These are phyloP conservation scores for Ladona fulva DNA, from an alignment of 1,140 invertebrate species.

Conservation along the genomic window DNA sequence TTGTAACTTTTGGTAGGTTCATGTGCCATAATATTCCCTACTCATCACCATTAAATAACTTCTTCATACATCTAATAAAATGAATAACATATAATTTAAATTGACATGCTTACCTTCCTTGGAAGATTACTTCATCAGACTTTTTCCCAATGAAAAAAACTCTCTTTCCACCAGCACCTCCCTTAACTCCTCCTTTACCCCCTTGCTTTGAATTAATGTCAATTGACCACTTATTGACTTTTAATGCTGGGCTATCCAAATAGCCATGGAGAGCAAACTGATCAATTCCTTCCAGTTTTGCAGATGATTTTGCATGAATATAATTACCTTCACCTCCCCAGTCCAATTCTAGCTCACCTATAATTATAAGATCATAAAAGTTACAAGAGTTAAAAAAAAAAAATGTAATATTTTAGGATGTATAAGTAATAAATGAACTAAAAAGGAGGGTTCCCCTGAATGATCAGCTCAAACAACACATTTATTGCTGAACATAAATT, in stretches of 20 bases:
- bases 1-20: too few species aligned
- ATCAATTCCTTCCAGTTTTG: conserved; percentile 49
- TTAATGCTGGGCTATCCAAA: conserved; percentile 54
- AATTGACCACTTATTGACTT: conserved; percentile 52
- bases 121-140: conserved; percentile 52
- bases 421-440: too few species aligned
- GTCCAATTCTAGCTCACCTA: conserved; percentile 32
- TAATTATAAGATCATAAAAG: too few species aligned
- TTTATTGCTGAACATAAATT: too few species aligned
- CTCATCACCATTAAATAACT: too few species aligned
- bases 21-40: too few species aligned
- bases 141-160: conserved; percentile 51
- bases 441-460: too few species aligned
- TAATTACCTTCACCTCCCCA: conserved; percentile 14
- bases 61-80: too few species aligned
- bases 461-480: too few species aligned
- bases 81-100: not conserved
- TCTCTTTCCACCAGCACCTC: conserved; percentile 38
- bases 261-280: conserved; percentile 50
- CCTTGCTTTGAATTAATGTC: conserved; percentile 49
- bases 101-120: conserved; percentile 46
- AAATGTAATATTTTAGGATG: too few species aligned
- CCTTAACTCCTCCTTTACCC: conserved; percentile 32
- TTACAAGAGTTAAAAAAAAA: too few species aligned
- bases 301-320: conserved; percentile 39